Conservation (phyloP, 2,113 vertebrate genomes). For the Hemichromis elongatus region DNA sequence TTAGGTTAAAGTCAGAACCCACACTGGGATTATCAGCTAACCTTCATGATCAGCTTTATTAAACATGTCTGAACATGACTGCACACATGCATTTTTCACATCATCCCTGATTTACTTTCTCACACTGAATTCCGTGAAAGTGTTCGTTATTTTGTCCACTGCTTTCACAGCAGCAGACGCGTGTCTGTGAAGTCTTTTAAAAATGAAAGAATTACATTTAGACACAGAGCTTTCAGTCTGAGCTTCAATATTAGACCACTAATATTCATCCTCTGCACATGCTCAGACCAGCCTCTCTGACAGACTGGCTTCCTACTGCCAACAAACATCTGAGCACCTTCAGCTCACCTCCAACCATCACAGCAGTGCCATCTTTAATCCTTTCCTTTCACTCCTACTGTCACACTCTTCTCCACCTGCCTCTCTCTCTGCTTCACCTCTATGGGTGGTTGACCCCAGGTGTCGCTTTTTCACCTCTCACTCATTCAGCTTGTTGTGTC, state of each 20-base stretch:
- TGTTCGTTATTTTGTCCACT: not conserved
- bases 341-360: not conserved
- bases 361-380: not conserved
- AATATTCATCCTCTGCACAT: not conserved
- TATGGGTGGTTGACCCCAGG: not conserved
- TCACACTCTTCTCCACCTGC: not conserved
- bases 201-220: not conserved
- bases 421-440: not conserved
- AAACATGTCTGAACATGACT: not conserved
- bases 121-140: not conserved
- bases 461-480: no score
- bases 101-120: not conserved
- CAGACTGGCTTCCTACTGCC: no score
- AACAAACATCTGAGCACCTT: not conserved
- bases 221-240: not conserved
- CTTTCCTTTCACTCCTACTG: not conserved
- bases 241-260: not conserved
- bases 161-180: not conserved
- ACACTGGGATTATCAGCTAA: not conserved
- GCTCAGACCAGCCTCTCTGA: not conserved
- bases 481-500: not conserved
- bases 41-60: not conserved
- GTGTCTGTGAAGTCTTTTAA: not conserved
- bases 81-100: not conserved
- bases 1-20: rapidly evolving